A percentile compares a stretch with the other conserved stretches of the same genome.
Evolutionary conservation across 1,140 invertebrate species (phyloP).

Genomic region (Diploscapter pachys): DNA sequence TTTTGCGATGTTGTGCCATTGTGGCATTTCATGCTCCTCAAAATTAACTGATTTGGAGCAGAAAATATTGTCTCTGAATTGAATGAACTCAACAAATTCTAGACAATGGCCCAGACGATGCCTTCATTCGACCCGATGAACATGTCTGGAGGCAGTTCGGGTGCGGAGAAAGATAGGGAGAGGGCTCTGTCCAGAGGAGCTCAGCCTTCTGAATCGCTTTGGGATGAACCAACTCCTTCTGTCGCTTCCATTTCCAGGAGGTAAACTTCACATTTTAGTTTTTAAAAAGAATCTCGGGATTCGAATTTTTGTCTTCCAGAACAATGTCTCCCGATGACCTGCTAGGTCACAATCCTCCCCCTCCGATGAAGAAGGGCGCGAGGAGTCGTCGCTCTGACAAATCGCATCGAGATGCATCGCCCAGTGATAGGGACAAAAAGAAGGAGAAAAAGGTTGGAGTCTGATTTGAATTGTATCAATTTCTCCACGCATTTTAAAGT

Average conservation of each 20-base stretch:
- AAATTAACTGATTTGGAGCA: not conserved
- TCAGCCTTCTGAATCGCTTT: not conserved
- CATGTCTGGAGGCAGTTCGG: not conserved
- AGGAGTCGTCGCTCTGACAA: conserved; percentile 12
- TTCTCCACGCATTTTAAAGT: too few species aligned
- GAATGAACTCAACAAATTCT: too few species aligned
- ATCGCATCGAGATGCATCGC: conserved; percentile 1
- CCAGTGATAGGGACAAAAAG: conserved; percentile 8
- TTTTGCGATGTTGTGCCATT: too few species aligned
- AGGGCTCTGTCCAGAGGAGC: conserved; percentile 3
- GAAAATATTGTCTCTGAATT: not conserved
- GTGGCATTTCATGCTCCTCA: too few species aligned
- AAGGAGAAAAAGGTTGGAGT: conserved; percentile 6
- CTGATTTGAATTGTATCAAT: too few species aligned
- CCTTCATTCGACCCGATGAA: too few species aligned
- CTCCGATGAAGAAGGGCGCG: not conserved
- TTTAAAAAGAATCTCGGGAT: too few species aligned
- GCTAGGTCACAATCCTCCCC: not conserved
- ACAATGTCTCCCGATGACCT: conserved; percentile 15
- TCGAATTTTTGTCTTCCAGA: not conserved
- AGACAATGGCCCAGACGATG: too few species aligned
- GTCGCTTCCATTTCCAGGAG: not conserved
- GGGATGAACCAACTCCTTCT: conserved; percentile 1
- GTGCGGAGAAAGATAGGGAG: not conserved
- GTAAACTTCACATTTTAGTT: not conserved